These are phyloP conservation scores for Brachylomia viminalis DNA, from an alignment of 2,888 invertebrate species.

Conservation along the genomic window DNA sequence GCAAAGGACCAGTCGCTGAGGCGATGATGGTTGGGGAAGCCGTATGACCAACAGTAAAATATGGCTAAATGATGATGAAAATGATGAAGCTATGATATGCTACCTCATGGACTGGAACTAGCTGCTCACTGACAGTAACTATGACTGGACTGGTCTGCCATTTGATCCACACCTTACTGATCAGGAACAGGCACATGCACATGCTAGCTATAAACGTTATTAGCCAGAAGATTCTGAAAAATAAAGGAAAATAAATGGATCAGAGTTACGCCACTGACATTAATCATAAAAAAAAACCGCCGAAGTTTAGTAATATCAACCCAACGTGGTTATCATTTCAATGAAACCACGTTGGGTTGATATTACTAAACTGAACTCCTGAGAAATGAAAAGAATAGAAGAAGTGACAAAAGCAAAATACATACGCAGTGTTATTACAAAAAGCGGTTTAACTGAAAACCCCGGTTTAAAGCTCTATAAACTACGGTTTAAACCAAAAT, in stretches of 20 bases:
- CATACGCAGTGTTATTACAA: no score
- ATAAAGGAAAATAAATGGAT: not conserved
- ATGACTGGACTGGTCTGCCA: conserved; percentile 78
- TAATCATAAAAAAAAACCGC: not conserved
- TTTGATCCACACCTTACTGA: conserved; percentile 74
- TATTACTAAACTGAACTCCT: not conserved
- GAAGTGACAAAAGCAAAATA: not conserved
- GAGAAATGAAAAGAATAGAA: not conserved
- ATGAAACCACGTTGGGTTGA: not conserved
- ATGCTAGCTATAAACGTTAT: conserved; percentile 72
- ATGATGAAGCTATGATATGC: conserved; percentile 17
- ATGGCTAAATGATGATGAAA: not conserved
- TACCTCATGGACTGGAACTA: conserved; percentile 73
- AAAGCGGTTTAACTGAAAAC: no score
- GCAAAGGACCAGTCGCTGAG: not conserved
- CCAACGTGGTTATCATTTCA: no score
- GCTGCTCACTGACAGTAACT: conserved; percentile 75
- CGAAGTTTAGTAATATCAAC: no score
- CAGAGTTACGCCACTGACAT: not conserved
- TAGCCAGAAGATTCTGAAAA: conserved; percentile 75
- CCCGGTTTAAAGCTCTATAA: no score
- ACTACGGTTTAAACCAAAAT: no score
- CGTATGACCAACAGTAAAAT: not conserved
- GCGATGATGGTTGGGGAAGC: not conserved
- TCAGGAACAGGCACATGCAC: conserved; percentile 69